A percentile compares a stretch with the other conserved stretches of the same genome.
Evolutionary conservation across 2,113 vertebrate species (phyloP).

Genomic region (Chaetops frenatus): DNA sequence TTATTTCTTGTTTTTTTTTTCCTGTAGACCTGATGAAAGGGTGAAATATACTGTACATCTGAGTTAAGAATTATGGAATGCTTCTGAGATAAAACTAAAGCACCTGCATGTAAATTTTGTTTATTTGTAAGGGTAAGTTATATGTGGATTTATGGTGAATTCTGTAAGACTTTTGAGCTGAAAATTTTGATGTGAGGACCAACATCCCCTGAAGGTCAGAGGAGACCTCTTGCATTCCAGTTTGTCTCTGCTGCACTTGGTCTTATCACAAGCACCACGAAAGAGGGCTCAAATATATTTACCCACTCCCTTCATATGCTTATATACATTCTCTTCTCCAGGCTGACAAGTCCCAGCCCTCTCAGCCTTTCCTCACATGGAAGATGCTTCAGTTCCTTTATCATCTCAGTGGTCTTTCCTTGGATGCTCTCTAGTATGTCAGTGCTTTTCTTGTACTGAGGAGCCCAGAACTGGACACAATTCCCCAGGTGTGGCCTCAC

Average conservation of each 20-base stretch:
- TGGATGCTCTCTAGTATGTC: background rate
- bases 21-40: background rate
- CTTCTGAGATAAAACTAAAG: background rate
- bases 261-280: background rate
- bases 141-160: background rate
- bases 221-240: background rate
- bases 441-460: background rate
- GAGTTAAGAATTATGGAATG: background rate
- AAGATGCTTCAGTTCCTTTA: background rate
- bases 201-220: background rate
- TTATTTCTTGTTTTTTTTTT: background rate
- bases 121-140: background rate
- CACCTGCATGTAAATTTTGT: background rate
- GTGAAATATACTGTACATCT: background rate
- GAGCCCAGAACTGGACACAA: background rate
- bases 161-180: background rate
- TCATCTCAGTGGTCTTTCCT: rapidly evolving
- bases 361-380: background rate
- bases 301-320: background rate
- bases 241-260: background rate
- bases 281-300: background rate
- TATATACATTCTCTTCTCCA: background rate
- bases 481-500: background rate
- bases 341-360: background rate
- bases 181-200: background rate